Evolutionary conservation across 2,797 vertebrate species (phyloP).

Genomic region (Percopsis omiscomaycus): DNA sequence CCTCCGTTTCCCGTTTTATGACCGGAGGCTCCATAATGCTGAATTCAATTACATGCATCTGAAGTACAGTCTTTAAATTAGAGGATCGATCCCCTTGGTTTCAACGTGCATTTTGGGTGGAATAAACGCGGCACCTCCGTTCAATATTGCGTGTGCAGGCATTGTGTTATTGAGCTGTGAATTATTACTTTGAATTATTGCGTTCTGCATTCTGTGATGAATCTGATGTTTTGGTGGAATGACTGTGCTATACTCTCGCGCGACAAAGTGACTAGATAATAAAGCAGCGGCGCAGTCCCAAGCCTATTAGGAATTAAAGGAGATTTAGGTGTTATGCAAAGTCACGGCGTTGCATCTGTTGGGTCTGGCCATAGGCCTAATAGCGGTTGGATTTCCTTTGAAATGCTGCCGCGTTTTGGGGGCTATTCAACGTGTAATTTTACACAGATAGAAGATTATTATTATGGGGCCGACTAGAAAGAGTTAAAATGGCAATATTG

Average conservation of each 20-base stretch:
- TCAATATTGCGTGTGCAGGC: conserved; percentile 46
- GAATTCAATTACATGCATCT: conserved; percentile 78
- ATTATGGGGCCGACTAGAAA: background rate
- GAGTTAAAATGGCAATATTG: conserved; percentile 56
- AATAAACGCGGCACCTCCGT: conserved; percentile 50
- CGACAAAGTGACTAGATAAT: conserved; percentile 72
- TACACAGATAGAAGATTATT: conserved; percentile 31
- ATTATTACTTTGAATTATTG: conserved; percentile 50
- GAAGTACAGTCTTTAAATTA: conserved; percentile 75
- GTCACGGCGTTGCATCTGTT: conserved; percentile 76
- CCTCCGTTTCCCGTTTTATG: conserved; percentile 58
- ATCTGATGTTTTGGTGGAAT: conserved; percentile 49
- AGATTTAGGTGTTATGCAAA: conserved; percentile 80
- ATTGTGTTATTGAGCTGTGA: conserved; percentile 53
- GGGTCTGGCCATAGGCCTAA: conserved; percentile 69
- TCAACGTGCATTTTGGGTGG: conserved; percentile 65
- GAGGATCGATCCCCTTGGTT: conserved; percentile 66
- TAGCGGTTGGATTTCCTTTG: conserved; percentile 50
- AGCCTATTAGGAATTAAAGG: conserved; percentile 80
- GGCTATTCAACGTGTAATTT: conserved; percentile 46
- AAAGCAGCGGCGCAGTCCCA: conserved; percentile 68
- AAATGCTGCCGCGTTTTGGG: conserved; percentile 45
- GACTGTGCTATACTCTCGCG: conserved; percentile 30
- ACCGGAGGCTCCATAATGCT: conserved; percentile 73
- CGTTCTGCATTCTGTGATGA: conserved; percentile 38